Conservation (phyloP, 2,888 invertebrate species). For the Cantharis nigra region DNA sequence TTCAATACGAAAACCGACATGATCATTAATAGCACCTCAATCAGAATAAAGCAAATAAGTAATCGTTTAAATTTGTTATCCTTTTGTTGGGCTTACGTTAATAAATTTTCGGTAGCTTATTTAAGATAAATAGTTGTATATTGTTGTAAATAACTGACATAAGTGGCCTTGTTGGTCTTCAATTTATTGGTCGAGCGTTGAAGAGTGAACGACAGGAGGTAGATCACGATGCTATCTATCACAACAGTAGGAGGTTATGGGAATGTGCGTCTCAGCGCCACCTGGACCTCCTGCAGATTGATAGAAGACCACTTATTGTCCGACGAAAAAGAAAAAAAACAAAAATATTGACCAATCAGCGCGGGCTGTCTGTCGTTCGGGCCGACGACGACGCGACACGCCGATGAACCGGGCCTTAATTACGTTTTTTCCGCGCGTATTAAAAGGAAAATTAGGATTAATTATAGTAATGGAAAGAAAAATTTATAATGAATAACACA, state of each 20-base stretch:
- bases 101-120: neutral
- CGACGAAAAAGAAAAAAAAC: neutral
- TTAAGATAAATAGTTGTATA: slow-evolving; percentile 8
- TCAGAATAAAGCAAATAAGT: slow-evolving; percentile 35
- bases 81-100: neutral
- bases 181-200: slow-evolving; percentile 44
- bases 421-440: neutral
- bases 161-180: slow-evolving; percentile 22
- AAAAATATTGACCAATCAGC: neutral
- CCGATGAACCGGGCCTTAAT: neutral
- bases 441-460: neutral
- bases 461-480: neutral
- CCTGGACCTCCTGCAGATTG: slow-evolving; percentile 51
- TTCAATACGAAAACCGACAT: slow-evolving; percentile 38
- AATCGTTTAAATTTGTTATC: slow-evolving; percentile 13
- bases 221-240: slow-evolving; percentile 52
- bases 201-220: slow-evolving; percentile 49
- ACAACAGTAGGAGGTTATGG: slow-evolving; percentile 47
- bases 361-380: neutral
- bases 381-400: neutral
- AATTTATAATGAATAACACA: neutral
- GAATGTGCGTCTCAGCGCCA: slow-evolving; percentile 49
- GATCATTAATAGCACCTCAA: slow-evolving; percentile 47
- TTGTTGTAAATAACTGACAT: slow-evolving; percentile 24
- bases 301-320: slow-evolving; percentile 44